These are phyloP conservation scores for Monopis laevigella DNA, from an alignment of 2,888 invertebrate genomes.

Conservation along the genomic window DNA sequence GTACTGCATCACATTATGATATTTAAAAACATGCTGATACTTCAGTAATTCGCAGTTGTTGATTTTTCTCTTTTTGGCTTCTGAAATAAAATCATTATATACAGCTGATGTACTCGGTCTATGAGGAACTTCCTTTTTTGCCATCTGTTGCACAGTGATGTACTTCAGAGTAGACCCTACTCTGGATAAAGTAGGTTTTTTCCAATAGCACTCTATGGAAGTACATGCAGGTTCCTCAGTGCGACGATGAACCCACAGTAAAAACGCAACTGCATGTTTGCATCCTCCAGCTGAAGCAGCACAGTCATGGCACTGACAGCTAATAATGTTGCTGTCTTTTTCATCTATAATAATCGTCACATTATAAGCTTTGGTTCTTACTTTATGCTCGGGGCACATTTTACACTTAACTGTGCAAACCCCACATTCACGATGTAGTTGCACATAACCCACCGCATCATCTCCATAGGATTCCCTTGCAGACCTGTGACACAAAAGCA, in stretches of 20 bases:
- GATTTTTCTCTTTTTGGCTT: conserved; percentile 12
- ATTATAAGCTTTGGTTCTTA: background rate
- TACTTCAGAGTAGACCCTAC: too few species aligned
- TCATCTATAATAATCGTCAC: background rate
- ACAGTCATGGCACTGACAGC: conserved; percentile 12
- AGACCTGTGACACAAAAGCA: background rate
- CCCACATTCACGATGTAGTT: background rate
- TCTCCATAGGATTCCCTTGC: background rate
- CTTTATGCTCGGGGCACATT: too few species aligned
- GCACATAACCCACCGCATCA: too few species aligned
- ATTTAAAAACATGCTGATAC: conserved; percentile 11
- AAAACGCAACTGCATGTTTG: conserved; percentile 13
- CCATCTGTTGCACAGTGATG: conserved; percentile 7
- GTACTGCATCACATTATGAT: background rate
- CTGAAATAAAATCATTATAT: too few species aligned
- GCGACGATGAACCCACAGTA: conserved; percentile 15
- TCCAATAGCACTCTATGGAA: conserved; percentile 14
- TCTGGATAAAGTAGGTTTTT: conserved; percentile 11
- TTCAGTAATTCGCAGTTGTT: conserved; percentile 13
- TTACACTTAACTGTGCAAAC: conserved; percentile 4
- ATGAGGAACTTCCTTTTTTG: background rate
- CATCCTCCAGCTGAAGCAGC: conserved; percentile 12
- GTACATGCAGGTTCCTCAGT: conserved; percentile 14
- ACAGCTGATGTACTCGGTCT: background rate
- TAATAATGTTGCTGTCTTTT: background rate